Base-by-base conservation (phyloP, 2,888 invertebrate species). In the Drosophila pegasa region DNA sequence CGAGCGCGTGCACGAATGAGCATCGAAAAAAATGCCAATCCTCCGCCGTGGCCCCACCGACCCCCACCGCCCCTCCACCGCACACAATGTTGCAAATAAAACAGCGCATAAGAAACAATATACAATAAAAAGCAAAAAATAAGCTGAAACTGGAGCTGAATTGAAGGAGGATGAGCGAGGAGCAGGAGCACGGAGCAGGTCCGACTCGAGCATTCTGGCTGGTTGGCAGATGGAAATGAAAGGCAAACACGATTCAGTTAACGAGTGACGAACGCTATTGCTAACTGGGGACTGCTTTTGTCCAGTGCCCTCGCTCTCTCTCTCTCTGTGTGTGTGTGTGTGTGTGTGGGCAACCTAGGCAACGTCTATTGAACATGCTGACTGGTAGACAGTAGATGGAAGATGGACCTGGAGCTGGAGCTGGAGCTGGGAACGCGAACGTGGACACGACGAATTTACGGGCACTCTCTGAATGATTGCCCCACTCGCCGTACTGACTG, bases 221-320 rank as follows among this genome's bases (percentile, higher is more conserved):
- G 56, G 54, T 52, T 85, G 79, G 79, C 78, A 79, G 84, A 84
- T 86, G 86, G 86, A 86, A 87, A 86, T 86, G 87, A 87, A 86
- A 86, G 79, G 86, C 87, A 86, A 87, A 86, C 83, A 87, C 87
- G 80, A 86, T 87, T 87, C 83, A 82, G 85, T 86, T 82, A 87
- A 87, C 87, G 80, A 80, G 87, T 87, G 81, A 87, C 79, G 84
- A 87, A 79, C 87, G 80, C 82, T 85, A 83, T 82, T 82, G 83
- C 83, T 83, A 82, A 78, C 86, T 86, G 83, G 80, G 76, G 78
- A 83, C 78, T 80, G 80, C 86, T 80, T 75, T 76, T 74, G 61
- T 65, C 59, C 67, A 56, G 45, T 38, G 14, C 25, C 25, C n/a
- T 8, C 22, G 8, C 8, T 40, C 7, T 22, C 12, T n/a, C 7